Percentiles rank a stretch among this genome's conserved stretches.
phyloP scores from a whole-genome alignment of 2,888 invertebrate species.

The Ernsta delagoae region DNA sequence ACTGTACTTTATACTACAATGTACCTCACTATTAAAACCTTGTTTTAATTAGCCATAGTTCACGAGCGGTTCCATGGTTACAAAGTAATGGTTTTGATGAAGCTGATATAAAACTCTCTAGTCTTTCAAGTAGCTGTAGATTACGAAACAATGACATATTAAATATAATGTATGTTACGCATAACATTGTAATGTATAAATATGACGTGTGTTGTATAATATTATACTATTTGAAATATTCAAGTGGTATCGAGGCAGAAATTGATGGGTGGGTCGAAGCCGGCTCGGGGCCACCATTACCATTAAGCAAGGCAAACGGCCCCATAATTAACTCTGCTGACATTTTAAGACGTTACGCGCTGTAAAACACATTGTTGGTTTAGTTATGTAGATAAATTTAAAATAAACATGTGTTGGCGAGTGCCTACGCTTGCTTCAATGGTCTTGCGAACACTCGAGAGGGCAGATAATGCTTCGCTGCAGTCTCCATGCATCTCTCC shows the following conservation, averaged over 20 bases:
- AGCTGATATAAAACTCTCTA: too few relatives aligned
- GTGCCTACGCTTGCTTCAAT: conserved; percentile 11
- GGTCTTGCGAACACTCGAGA: conserved; percentile 24
- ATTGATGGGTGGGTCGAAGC: conserved; percentile 18
- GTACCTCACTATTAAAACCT: too few relatives aligned
- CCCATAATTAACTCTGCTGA: conserved; percentile 38
- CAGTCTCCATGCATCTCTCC: background rate
- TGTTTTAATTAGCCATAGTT: too few relatives aligned
- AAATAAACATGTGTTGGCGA: conserved; percentile 30
- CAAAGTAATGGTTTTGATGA: too few relatives aligned
- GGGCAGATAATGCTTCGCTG: conserved; percentile 26
- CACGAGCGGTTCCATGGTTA: too few relatives aligned
- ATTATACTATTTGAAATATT: background rate
- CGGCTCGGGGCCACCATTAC: conserved; percentile 6
- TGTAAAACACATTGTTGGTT: conserved; percentile 38
- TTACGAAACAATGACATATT: background rate
- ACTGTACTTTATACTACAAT: too few relatives aligned
- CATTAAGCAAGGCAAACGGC: conserved; percentile 28
- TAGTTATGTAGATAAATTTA: conserved; percentile 35
- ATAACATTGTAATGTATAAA: background rate
- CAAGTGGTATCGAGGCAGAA: conserved; percentile 1
- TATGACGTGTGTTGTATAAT: background rate
- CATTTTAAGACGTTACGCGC: conserved; percentile 36
- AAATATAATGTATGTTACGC: background rate
- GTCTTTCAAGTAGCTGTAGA: background rate